Evolutionary conservation across 2,113 vertebrate species (phyloP), one percentile per base, ranked within the genome.

Genomic region (Abramis brama): DNA sequence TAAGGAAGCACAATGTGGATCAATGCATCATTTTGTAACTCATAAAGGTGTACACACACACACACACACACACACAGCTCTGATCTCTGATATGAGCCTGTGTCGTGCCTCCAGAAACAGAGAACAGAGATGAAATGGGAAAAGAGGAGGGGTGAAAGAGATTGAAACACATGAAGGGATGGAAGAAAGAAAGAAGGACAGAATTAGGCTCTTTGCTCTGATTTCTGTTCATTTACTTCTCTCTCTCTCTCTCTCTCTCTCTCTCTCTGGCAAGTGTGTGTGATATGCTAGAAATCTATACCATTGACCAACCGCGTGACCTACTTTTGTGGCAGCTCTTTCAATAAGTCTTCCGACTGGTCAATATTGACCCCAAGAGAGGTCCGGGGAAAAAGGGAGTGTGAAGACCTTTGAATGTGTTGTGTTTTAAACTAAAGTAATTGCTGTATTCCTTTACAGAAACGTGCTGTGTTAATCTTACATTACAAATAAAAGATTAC

Each of bases 241-340:
- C 57, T 45, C 79, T 78, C 50, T 33, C 39, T 43, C 39, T 8
- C 39, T 43, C 39, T 43, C 39, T 43, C 39, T 43, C 39, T 27
- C 36, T 27, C 73, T 76, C 70, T 85, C 79, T 73, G 19, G 25
- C 62, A 17, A 79, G 77, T 79, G 80, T 86, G 89, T 91, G 91
- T 92, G 92, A 93, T 92, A 93, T 90, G 91, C 91, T 85, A 86
- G 90, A 90, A 94, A 94, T 94, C 94, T 82, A 94, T 94, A 90
- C 85, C 91, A 95, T 94, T 92, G 95, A 95, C 94, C 92, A 91
- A 91, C 91, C 91, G 91, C 81, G 90, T 86, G 90, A 94, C 94
- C 94, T 93, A 94, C 89, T 94, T 95, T 92, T 91, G 91, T 92
- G 91, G 91, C 91, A 93, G 92, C 91, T 91, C 92, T 93, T 94